phyloP scores from a whole-genome alignment of 2,113 vertebrate species.

The Promerops cafer region DNA sequence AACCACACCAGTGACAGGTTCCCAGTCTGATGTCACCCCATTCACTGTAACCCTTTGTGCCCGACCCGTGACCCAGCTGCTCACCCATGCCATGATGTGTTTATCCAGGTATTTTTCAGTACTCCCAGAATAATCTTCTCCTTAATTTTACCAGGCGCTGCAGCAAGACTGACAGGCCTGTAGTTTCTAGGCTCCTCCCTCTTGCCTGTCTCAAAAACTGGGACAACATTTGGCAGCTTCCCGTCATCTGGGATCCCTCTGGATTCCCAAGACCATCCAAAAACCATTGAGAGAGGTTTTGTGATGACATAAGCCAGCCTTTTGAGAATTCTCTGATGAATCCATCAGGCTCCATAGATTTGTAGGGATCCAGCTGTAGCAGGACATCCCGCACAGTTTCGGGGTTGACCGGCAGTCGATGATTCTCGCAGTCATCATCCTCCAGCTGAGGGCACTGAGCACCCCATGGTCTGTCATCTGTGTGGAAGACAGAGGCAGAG shows the following conservation, averaged over 20 bases:
- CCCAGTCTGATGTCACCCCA: background rate
- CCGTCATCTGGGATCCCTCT: background rate
- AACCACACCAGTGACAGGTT: background rate
- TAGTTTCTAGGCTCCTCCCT: background rate
- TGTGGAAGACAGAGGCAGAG: background rate
- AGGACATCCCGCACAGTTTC: fast-evolving
- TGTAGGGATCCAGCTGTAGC: background rate
- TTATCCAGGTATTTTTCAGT: background rate
- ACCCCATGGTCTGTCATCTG: background rate
- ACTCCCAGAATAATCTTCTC: background rate
- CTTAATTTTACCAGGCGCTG: background rate
- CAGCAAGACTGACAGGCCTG: background rate
- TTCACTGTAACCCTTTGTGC: background rate
- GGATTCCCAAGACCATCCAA: background rate
- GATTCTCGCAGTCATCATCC: fast-evolving
- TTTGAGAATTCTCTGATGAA: background rate
- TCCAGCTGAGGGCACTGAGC: background rate
- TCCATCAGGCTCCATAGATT: background rate
- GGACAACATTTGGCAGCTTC: fast-evolving
- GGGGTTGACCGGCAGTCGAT: fast-evolving
- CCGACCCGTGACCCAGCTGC: fast-evolving
- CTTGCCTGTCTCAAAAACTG: fast-evolving
- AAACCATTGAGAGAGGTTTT: background rate
- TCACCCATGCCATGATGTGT: too few species aligned
- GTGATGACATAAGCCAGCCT: background rate